phyloP scores from a whole-genome alignment of 1,140 invertebrate species.

The Microplitis mediator region DNA sequence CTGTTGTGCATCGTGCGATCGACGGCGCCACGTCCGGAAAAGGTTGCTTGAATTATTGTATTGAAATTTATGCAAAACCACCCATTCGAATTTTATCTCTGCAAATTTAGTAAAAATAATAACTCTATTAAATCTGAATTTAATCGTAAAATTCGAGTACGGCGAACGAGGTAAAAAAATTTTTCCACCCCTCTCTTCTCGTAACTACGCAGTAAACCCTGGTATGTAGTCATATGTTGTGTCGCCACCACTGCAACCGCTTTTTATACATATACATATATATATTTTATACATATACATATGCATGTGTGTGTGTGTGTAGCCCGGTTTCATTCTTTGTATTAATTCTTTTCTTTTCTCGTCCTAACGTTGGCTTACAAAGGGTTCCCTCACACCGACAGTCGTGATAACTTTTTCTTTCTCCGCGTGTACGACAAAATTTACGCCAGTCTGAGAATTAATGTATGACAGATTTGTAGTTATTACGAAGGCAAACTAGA shows the following conservation, averaged over 20 bases:
- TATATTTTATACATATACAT: too few species aligned
- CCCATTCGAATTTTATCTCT: slow-evolving; percentile 9
- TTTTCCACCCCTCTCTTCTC: not conserved
- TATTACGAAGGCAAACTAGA: slow-evolving; percentile 49
- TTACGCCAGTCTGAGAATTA: slow-evolving; percentile 62
- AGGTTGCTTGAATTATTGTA: slow-evolving; percentile 16
- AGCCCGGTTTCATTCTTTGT: not conserved
- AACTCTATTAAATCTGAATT: slow-evolving; percentile 16
- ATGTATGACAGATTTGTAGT: slow-evolving; percentile 63
- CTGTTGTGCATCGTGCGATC: slow-evolving; percentile 47
- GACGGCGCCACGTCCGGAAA: slow-evolving; percentile 40
- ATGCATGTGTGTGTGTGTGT: not conserved
- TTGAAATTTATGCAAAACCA: slow-evolving; percentile 17
- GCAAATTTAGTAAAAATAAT: slow-evolving; percentile 12
- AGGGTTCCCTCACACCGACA: not conserved
- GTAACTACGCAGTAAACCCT: too few species aligned
- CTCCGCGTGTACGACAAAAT: slow-evolving; percentile 55
- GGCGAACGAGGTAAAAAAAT: not conserved
- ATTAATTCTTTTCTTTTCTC: not conserved
- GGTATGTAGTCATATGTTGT: not conserved
- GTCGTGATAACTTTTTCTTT: slow-evolving; percentile 51
- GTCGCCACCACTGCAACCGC: not conserved
- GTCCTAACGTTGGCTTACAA: not conserved
- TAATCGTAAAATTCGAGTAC: slow-evolving; percentile 11
- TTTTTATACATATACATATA: too few species aligned